These are phyloP conservation scores for Clupea harengus DNA, from an alignment of 2,113 vertebrate genomes.

Conservation along the genomic window DNA sequence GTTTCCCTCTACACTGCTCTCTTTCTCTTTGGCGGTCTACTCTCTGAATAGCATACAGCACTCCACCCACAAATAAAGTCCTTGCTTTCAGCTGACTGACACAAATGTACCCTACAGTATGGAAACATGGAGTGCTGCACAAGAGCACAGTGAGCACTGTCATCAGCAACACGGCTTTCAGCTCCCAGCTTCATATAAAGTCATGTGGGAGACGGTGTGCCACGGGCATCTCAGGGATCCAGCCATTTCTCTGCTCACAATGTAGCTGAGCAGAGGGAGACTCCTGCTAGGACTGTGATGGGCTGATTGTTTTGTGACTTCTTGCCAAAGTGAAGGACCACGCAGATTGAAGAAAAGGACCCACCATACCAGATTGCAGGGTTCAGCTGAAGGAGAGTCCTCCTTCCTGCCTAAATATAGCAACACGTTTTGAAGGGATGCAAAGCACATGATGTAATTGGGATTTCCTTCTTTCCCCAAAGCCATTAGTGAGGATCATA, in stretches of 20 bases:
- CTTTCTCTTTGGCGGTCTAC: not conserved
- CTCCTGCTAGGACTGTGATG: not conserved
- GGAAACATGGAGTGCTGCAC: not conserved
- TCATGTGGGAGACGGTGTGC: not conserved
- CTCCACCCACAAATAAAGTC: not conserved
- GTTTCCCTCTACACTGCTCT: not conserved
- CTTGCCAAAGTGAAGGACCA: not conserved
- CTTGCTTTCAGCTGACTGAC: not conserved
- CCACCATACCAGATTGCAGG: not conserved
- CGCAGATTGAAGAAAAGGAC: not conserved
- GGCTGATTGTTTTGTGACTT: not conserved
- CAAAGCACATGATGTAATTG: slow-evolving; percentile 1
- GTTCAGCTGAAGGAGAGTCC: not conserved
- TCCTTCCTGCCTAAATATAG: not conserved
- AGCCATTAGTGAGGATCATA: not conserved
- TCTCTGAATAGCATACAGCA: not conserved
- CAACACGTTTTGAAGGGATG: not conserved
- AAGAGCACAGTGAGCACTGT: not conserved
- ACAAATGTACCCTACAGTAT: not conserved
- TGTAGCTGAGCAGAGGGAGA: not conserved
- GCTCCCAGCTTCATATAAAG: not conserved
- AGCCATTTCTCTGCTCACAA: not conserved
- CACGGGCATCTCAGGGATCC: not conserved
- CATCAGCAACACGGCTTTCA: not conserved
- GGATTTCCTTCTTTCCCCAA: not conserved